Percentiles rank a stretch among this genome's conserved stretches.
These are phyloP conservation scores for Bhutanitis thaidina DNA, from an alignment of 2,888 invertebrate genomes.

Conservation along the genomic window DNA sequence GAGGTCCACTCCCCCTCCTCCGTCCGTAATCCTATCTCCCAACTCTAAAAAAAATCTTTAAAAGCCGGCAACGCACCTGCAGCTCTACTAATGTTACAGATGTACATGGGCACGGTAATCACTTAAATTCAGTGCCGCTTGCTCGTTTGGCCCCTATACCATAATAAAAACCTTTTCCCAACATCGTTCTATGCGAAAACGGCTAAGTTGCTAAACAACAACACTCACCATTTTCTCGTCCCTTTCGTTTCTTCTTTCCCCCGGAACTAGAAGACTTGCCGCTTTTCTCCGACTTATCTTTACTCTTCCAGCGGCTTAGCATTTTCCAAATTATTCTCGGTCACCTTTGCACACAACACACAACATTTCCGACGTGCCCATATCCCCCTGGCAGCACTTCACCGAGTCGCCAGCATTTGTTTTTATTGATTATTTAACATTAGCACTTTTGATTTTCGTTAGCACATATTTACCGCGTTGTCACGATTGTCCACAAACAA, in stretches of 20 bases:
- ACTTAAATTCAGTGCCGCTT: no score
- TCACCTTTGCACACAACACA: background rate
- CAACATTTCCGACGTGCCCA: background rate
- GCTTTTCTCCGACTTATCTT: conserved; percentile 88
- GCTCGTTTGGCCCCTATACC: no score
- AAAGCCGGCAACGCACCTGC: no score
- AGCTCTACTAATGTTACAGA: no score
- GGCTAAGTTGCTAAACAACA: no score
- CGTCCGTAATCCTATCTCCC: no score
- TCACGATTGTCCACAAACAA: background rate
- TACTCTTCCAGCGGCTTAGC: conserved; percentile 92
- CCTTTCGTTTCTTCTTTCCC: conserved; percentile 91
- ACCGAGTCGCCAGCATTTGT: background rate
- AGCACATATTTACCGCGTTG: background rate
- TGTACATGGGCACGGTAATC: no score
- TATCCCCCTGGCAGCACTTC: background rate
- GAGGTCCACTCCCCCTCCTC: no score
- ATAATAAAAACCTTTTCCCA: no score
- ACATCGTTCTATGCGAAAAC: no score
- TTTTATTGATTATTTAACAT: background rate
- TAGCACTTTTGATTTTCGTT: no score
- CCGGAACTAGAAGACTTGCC: conserved; percentile 76
- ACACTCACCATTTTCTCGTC: conserved; percentile 87
- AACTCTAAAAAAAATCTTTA: no score
- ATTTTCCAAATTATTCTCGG: conserved; percentile 55